Evolutionary conservation across 2,797 vertebrate genomes (phyloP).

Genomic region (Melanotaenia trifasciata): DNA sequence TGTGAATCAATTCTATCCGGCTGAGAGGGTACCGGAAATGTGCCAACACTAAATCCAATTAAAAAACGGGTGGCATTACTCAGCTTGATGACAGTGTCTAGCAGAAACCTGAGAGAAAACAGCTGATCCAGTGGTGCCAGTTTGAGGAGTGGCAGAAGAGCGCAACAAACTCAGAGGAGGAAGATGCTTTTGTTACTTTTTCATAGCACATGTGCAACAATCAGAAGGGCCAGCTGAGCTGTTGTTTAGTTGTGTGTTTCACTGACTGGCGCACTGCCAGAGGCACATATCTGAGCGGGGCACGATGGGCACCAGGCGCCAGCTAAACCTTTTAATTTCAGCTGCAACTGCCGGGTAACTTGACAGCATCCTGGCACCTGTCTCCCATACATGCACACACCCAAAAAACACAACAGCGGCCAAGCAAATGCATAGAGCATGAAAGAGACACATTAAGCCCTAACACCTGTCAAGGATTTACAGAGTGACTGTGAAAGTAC

Average conservation of each 20-base stretch:
- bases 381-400: conserved; percentile 60
- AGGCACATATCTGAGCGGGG: conserved; percentile 77
- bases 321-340: conserved; percentile 79
- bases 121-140: conserved; percentile 56
- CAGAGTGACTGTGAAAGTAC: conserved; percentile 41
- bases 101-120: conserved; percentile 45
- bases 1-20: conserved; percentile 73
- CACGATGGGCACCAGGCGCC: conserved; percentile 70
- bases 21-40: conserved; percentile 31
- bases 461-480: conserved; percentile 75
- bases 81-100: conserved; percentile 70
- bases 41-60: conserved; percentile 79
- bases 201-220: conserved; percentile 32
- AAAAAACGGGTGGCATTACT: conserved; percentile 75
- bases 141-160: conserved; percentile 44
- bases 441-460: conserved; percentile 51
- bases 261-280: conserved; percentile 72
- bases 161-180: conserved; percentile 20
- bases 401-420: conserved; percentile 29
- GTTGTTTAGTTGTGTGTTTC: conserved; percentile 26
- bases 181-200: conserved; percentile 21
- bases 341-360: conserved; percentile 74
- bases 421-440: conserved; percentile 37
- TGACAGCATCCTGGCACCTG: conserved; percentile 80
- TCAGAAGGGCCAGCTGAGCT: conserved; percentile 34